phyloP scores from a whole-genome alignment of 2,888 invertebrate species.

The Helleia helle region DNA sequence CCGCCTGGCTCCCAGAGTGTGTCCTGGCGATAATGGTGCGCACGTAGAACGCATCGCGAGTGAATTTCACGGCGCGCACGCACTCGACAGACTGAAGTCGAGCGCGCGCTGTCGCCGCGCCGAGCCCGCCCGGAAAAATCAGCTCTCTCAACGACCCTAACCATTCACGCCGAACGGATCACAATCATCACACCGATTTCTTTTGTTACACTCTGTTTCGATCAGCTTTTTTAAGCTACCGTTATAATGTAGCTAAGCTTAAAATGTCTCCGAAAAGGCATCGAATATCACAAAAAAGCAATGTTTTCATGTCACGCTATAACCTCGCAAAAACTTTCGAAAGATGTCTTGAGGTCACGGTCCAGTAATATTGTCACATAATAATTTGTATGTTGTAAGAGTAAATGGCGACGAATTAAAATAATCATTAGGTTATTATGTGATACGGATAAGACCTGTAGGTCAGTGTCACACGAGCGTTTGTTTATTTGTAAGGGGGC shows the following conservation, averaged over 20 bases:
- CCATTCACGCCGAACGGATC: constrained; percentile 65
- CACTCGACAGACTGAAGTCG: constrained; percentile 62
- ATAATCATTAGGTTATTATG: neutral
- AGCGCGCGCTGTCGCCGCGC: constrained; percentile 46
- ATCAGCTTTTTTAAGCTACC: constrained; percentile 26
- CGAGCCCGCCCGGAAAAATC: constrained; percentile 59
- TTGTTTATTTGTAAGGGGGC: constrained; percentile 57
- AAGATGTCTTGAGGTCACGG: too few relatives aligned
- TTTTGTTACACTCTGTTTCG: constrained; percentile 62
- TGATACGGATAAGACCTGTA: constrained; percentile 30
- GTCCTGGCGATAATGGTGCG: constrained; percentile 28
- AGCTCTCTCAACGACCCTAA: constrained; percentile 65
- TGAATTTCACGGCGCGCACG: constrained; percentile 69
- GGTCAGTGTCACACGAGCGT: constrained; percentile 53
- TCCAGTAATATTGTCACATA: too few relatives aligned
- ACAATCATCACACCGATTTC: constrained; percentile 50
- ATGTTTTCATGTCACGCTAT: neutral
- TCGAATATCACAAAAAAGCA: neutral
- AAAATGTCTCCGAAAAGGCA: too few relatives aligned
- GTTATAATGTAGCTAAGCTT: too few relatives aligned
- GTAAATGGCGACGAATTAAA: neutral
- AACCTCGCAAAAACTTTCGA: neutral
- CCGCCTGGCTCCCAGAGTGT: constrained; percentile 68
- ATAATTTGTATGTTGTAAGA: too few relatives aligned
- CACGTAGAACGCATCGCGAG: constrained; percentile 56